phyloP scores from a whole-genome alignment of 2,888 invertebrate genomes.

The Oxystoma pomonae region DNA sequence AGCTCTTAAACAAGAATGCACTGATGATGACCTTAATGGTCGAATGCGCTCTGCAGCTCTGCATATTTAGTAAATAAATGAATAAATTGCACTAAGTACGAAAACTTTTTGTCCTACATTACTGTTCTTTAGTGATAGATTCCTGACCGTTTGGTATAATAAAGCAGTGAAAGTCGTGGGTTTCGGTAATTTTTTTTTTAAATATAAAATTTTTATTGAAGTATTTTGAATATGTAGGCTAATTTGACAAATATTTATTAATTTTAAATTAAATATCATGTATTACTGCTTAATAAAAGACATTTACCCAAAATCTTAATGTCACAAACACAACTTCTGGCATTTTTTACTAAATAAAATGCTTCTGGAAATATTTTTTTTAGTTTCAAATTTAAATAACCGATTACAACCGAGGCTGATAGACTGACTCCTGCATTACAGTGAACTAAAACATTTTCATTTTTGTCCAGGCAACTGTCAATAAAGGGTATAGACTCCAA shows the following conservation, averaged over 20 bases:
- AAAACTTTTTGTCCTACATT: too few relatives aligned
- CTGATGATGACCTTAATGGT: too few relatives aligned
- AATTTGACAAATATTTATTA: background rate
- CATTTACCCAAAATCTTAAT: background rate
- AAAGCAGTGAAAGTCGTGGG: too few relatives aligned
- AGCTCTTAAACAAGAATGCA: too few relatives aligned
- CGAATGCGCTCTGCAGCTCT: too few relatives aligned
- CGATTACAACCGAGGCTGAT: slow-evolving; percentile 74
- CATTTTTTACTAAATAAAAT: slow-evolving; percentile 60
- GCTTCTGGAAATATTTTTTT: slow-evolving; percentile 61
- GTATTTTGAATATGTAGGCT: background rate
- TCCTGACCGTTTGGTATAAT: too few relatives aligned
- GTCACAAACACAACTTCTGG: slow-evolving; percentile 56
- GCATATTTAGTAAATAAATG: too few relatives aligned
- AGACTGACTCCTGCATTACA: slow-evolving; percentile 92
- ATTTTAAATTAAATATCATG: background rate
- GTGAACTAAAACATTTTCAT: slow-evolving; percentile 66
- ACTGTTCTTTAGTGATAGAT: too few relatives aligned
- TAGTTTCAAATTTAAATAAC: slow-evolving; percentile 68
- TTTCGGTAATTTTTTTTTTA: too few relatives aligned
- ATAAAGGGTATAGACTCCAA: slow-evolving; percentile 61
- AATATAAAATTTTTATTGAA: background rate
- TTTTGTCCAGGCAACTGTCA: slow-evolving; percentile 48
- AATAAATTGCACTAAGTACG: too few relatives aligned
- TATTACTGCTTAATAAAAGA: background rate